Conservation (phyloP, 2,888 invertebrate genomes). For the Dioctria rufipes region DNA sequence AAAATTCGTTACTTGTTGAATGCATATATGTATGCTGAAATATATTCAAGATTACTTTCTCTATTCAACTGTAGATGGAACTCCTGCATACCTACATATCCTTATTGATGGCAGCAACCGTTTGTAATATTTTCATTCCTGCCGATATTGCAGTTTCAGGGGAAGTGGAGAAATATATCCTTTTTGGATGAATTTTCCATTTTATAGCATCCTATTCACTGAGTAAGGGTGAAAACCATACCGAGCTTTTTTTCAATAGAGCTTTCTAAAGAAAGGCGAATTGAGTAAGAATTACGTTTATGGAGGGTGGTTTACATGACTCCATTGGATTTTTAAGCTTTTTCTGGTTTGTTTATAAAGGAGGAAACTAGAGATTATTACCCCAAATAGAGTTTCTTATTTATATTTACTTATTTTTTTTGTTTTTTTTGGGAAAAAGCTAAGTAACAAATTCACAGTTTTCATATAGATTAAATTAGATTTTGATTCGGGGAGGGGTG, state of each 20-base stretch:
- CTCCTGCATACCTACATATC: not conserved
- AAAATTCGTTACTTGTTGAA: not conserved
- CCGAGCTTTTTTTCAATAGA: not conserved
- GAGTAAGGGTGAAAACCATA: not conserved
- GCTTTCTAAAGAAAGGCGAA: not conserved
- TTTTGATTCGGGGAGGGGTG: no score
- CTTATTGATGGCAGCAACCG: not conserved
- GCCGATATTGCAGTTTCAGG: not conserved
- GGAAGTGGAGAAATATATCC: not conserved
- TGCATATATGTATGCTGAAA: not conserved
- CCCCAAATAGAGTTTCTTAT: no score
- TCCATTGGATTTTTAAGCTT: no score
- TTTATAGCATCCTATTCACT: slow-evolving; percentile 1
- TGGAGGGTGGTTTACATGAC: no score
- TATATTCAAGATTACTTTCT: not conserved
- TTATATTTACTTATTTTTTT: no score
- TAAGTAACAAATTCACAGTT: no score
- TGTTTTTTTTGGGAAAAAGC: no score
- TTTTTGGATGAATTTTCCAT: not conserved
- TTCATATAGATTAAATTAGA: no score
- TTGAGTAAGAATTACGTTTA: no score
- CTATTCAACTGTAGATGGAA: not conserved
- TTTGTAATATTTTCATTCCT: not conserved
- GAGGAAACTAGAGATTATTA: no score
- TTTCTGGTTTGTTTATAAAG: no score